Base-by-base conservation (phyloP, 2,113 vertebrate species). In the Bagarius yarrelli region DNA sequence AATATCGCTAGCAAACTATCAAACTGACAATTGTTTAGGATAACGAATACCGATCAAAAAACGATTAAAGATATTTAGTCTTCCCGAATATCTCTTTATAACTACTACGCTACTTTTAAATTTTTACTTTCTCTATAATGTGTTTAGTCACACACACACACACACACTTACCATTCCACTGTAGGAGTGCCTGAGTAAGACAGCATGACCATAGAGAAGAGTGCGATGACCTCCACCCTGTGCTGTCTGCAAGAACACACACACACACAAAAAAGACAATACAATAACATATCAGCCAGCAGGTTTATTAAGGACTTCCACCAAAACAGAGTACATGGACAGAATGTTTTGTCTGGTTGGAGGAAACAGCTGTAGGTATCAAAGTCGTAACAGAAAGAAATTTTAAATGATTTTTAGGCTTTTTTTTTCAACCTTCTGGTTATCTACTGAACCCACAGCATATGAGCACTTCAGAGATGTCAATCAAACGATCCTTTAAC, bases 211-310 rank as follows among this genome's bases (percentile, higher is more conserved):
- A 0, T 98, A 99, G 27, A 99, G 93, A 2, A 98, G 91, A 0
- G 97, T 99, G 34, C 97, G 94, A 89, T 98, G 97, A 14, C 97
- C 95, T 0, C 96, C 95, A 1, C 96, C 95, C 88, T 98, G 96
- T 11, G 95, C 95, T 25, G 94, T 94, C 96, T 98, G 89, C 79
- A 59, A 19, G 71, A 82, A 34, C n/a, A 66, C 66, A 84, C 75
- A 85, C 60, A 83, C 66, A 76, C 23, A 76, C 32, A 67, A 64
- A 23, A 73, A 30, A 71, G 14, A 50, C 16, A 70, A 67, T 47
- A 76, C 32, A 66, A 47, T 47, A 25, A n/a, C 36, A 40, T 5
- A 67, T 12, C 34, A 69, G 36, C 66, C 5, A 8, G 36, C 5
- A 21, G 32, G 18, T 11, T n/a, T 9, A 16, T 8, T 67, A 8